These are phyloP conservation scores for Spodoptera picta DNA, from an alignment of 2,888 invertebrate species.

Conservation along the genomic window DNA sequence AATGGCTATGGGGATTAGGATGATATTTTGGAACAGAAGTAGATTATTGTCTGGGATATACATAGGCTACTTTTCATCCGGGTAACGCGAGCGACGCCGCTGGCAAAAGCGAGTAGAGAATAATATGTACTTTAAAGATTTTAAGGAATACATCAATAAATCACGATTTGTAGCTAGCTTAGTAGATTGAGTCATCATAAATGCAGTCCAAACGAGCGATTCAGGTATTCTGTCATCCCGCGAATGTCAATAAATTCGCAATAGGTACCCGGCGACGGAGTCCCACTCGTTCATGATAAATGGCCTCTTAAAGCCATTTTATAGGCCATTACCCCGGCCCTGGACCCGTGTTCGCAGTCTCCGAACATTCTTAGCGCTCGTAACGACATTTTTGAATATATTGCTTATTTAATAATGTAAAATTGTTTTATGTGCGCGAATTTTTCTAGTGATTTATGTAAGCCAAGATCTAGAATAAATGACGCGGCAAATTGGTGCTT, in stretches of 20 bases:
- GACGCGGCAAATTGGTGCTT: slow-evolving; percentile 52
- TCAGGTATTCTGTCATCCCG: slow-evolving; percentile 34
- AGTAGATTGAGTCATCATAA: slow-evolving; percentile 41
- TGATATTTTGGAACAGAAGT: no score
- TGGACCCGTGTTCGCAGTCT: slow-evolving; percentile 46
- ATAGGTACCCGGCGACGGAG: slow-evolving; percentile 45
- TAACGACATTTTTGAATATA: slow-evolving; percentile 58
- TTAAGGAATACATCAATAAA: slow-evolving; percentile 42
- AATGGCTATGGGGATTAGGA: no score
- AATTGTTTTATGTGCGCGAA: slow-evolving; percentile 55
- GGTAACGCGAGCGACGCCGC: no score
- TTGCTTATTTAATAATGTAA: slow-evolving; percentile 58
- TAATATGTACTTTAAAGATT: no score
- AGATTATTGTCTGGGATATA: no score
- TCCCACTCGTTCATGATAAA: slow-evolving; percentile 58
- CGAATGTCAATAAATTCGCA: slow-evolving; percentile 53
- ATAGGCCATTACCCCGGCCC: slow-evolving; percentile 57
- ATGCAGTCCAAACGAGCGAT: slow-evolving; percentile 38
- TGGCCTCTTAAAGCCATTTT: slow-evolving; percentile 59
- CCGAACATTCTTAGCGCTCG: slow-evolving; percentile 48
- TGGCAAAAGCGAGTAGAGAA: no score
- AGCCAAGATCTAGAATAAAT: slow-evolving; percentile 28
- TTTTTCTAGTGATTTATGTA: slow-evolving; percentile 50
- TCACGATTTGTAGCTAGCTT: slow-evolving; percentile 18
- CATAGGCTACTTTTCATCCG: no score